Evolutionary conservation across 2,888 invertebrate species (phyloP).

Genomic region (Amphimallon solstitiale): DNA sequence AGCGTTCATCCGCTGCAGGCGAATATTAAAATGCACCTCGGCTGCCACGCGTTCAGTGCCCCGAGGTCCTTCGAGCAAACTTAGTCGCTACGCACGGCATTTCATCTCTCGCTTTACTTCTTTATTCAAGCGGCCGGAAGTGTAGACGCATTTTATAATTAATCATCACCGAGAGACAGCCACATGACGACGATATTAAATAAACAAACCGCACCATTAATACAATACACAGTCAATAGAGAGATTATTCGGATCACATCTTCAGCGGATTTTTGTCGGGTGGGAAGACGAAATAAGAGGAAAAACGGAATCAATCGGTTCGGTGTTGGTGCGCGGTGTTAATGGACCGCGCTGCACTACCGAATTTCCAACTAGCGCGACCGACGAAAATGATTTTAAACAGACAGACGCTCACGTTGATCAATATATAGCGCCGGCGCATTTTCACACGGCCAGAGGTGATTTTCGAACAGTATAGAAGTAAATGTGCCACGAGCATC

Average conservation of each 20-base stretch:
- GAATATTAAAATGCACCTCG: background rate
- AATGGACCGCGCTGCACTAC: no score
- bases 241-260: no score
- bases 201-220: no score
- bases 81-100: background rate
- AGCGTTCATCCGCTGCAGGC: background rate
- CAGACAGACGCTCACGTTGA: constrained; percentile 43
- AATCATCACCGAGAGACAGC: no score
- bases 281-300: no score
- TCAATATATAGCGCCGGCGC: constrained; percentile 50
- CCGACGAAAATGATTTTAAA: constrained; percentile 11
- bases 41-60: constrained; percentile 10
- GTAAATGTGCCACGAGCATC: constrained; percentile 30
- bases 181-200: no score
- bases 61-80: constrained; percentile 9
- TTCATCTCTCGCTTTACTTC: background rate
- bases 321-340: background rate
- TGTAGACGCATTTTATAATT: no score
- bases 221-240: no score
- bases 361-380: background rate
- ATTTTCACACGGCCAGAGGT: constrained; percentile 35
- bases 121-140: no score
- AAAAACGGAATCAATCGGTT: background rate
- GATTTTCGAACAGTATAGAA: constrained; percentile 41
- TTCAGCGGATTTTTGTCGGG: no score